A percentile compares a stretch with the other conserved stretches of the same genome.
phyloP scores from a whole-genome alignment of 2,113 vertebrate species.

The Pluvianellus socialis region DNA sequence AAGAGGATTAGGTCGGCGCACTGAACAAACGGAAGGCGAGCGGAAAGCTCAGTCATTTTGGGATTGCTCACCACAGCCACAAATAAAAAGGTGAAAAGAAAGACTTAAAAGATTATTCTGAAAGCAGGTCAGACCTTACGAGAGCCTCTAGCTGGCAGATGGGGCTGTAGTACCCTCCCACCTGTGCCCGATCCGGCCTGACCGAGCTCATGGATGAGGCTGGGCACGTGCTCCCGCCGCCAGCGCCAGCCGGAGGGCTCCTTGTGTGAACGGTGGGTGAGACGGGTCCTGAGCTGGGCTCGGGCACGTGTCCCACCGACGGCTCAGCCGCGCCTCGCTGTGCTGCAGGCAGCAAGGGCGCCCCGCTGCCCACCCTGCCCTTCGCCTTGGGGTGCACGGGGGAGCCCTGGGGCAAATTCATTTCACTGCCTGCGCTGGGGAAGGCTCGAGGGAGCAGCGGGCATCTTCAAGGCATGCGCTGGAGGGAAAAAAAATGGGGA shows the following conservation, averaged over 20 bases:
- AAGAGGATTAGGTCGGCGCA: background rate
- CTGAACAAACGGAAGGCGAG: background rate
- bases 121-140: background rate
- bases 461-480: rapidly evolving
- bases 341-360: background rate
- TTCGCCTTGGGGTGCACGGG: rapidly evolving
- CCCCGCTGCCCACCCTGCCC: background rate
- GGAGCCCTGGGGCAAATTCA: background rate
- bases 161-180: background rate
- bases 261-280: rapidly evolving
- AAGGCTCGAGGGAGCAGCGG: background rate
- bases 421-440: background rate
- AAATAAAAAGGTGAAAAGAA: slow-evolving; percentile 8
- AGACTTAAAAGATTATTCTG: slow-evolving; percentile 18
- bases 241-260: rapidly evolving
- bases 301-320: rapidly evolving
- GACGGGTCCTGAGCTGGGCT: background rate
- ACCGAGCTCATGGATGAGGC: rapidly evolving
- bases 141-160: background rate
- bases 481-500: background rate
- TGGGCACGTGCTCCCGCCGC: background rate
- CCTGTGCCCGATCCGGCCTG: rapidly evolving
- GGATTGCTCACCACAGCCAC: background rate
- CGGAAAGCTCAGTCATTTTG: background rate
- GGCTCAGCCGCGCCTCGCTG: rapidly evolving